Conservation (phyloP, 2,113 vertebrate species). For the Candoia aspera region DNA sequence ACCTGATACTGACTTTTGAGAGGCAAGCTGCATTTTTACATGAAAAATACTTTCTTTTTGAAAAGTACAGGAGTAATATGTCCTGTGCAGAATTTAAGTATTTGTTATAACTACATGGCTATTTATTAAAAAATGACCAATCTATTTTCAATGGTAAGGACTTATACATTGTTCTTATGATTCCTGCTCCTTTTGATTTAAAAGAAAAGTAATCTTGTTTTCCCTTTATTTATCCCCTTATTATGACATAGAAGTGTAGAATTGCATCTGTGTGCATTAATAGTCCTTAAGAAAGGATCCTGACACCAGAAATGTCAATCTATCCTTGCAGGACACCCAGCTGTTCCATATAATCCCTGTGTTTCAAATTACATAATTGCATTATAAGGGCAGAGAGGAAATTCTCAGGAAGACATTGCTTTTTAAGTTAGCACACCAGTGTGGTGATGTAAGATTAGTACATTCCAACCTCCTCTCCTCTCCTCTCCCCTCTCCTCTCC, state of each 20-base stretch:
- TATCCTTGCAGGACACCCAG: constrained; percentile 6
- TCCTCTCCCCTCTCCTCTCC: not conserved
- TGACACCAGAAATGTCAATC: constrained; percentile 20
- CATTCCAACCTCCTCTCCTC: not conserved
- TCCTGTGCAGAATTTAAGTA: not conserved
- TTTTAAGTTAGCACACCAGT: not conserved
- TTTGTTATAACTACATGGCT: not conserved
- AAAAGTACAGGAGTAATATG: not conserved
- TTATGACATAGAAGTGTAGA: not conserved
- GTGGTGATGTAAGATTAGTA: not conserved
- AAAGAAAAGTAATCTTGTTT: not conserved
- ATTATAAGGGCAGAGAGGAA: not conserved
- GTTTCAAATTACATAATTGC: constrained; percentile 16
- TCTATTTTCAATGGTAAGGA: not conserved
- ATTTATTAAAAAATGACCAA: not conserved
- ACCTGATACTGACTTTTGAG: not conserved
- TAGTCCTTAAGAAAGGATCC: not conserved
- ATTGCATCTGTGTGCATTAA: not conserved
- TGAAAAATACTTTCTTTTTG: not conserved
- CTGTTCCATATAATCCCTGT: not conserved
- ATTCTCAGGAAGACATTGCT: not conserved
- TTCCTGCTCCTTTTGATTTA: not conserved
- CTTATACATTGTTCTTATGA: not conserved
- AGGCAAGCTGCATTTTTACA: not conserved
- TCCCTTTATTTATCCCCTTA: not conserved